phyloP scores from a whole-genome alignment of 1,140 invertebrate species.

The Drosophila sechellia region DNA sequence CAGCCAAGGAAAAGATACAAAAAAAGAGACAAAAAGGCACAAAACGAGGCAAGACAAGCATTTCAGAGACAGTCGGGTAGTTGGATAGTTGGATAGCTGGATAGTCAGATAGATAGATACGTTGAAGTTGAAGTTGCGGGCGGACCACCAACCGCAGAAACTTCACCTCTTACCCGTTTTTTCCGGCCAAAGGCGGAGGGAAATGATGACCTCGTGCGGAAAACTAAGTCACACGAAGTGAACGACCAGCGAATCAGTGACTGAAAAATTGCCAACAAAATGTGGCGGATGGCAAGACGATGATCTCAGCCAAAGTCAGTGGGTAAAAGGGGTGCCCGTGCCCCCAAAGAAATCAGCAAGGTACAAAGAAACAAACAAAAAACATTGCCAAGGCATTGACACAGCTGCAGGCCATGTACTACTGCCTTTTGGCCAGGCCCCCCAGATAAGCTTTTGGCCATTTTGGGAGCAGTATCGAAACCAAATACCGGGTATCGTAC shows the following conservation, averaged over 20 bases:
- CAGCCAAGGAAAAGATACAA: slow-evolving; percentile 17
- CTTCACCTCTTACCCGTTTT: slow-evolving; percentile 4
- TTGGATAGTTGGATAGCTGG: slow-evolving; percentile 20
- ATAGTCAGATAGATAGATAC: slow-evolving; percentile 49
- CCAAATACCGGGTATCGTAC: slow-evolving; percentile 29
- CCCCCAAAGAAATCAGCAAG: background rate
- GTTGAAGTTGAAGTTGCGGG: slow-evolving; percentile 57
- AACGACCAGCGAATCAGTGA: slow-evolving; percentile 65
- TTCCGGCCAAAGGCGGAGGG: slow-evolving; percentile 9
- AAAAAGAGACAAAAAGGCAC: slow-evolving; percentile 40
- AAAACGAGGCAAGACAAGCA: slow-evolving; percentile 54
- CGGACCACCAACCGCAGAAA: slow-evolving; percentile 60
- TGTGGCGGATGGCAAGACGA: slow-evolving; percentile 53
- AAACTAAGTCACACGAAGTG: slow-evolving; percentile 73
- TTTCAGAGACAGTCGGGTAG: slow-evolving; percentile 49
- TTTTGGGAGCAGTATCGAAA: slow-evolving; percentile 34
- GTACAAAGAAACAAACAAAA: slow-evolving; percentile 1
- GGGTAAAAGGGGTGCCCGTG: slow-evolving; percentile 16
- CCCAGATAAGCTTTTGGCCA: slow-evolving; percentile 45
- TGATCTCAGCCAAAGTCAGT: slow-evolving; percentile 35
- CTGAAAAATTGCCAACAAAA: slow-evolving; percentile 73
- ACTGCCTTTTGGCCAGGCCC: slow-evolving; percentile 47
- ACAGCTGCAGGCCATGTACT: slow-evolving; percentile 58
- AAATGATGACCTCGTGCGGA: slow-evolving; percentile 76
- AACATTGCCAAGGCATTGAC: slow-evolving; percentile 56